Evolutionary conservation across 2,888 invertebrate genomes (phyloP), one percentile per base, ranked within the genome.

Genomic region (Lomographa bimaculata): DNA sequence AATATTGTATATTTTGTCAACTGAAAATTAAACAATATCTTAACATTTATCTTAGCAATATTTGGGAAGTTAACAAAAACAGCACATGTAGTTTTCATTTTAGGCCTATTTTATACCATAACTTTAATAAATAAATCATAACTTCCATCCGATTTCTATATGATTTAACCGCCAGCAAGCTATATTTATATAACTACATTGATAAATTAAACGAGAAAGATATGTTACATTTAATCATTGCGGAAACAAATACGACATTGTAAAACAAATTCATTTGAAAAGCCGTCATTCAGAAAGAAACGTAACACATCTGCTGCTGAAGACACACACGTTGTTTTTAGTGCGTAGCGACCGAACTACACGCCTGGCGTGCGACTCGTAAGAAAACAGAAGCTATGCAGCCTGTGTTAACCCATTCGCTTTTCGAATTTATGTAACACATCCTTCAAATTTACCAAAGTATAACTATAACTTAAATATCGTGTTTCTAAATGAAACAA

Each of bases 1-100:
- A 83, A 85, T 76, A 77, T 77, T 75, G 78, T 83, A 80, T 86
- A 87, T 87, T n/a, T 86, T 87, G 85, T 87, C 87, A 87, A 87
- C 86, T 81, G 82, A 80, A 81, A 76, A 81, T 81, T 80, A 84
- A 87, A 86, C 80, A 83, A 83, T 79, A 79, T 77, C 78, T 76
- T 80, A 82, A 80, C 64, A 72, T 77, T 77, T 73, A 76, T 68
- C 80, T 79, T 84, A 83, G 66, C 71, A 67, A 66, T 79, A 79
- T 65, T 78, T 76, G 68, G 69, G 72, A 64, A 79, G 79, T 76
- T 76, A 83, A 84, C 81, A 78, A 73, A 76, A 78, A 78, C 71
- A 67, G 60, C 67, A 60, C 62, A 65, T 62, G 68, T 62, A 62
- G 47, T 64, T 67, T 75, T 74, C 75, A 79, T 71, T 71, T 77